Conservation (phyloP, 2,797 vertebrate species). For the Remorina albescens region DNA sequence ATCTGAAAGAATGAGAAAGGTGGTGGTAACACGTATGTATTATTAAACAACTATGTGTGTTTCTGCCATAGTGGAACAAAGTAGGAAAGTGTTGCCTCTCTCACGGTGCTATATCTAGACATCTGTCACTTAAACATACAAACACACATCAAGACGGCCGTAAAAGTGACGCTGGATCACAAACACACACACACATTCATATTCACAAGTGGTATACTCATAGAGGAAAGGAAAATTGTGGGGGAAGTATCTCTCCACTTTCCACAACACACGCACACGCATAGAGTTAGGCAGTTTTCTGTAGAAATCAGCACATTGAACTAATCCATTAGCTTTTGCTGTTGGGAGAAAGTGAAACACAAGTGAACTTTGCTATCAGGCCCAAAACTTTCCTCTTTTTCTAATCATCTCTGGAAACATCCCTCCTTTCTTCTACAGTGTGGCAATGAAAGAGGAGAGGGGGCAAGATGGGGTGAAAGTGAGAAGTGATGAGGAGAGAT, state of each 20-base stretch:
- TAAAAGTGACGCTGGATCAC: conserved; percentile 3
- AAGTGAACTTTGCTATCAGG: conserved; percentile 52
- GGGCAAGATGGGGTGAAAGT: not conserved
- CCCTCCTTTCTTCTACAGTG: not conserved
- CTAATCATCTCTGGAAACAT: conserved; percentile 50
- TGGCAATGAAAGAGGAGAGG: conserved; percentile 6
- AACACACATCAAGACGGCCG: conserved; percentile 20
- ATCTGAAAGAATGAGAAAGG: conserved; percentile 47
- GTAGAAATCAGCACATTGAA: conserved; percentile 74
- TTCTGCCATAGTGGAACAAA: conserved; percentile 75
- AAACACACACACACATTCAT: conserved; percentile 3
- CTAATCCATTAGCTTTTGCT: conserved; percentile 69
- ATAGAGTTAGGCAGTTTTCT: conserved; percentile 48
- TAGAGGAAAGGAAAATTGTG: conserved; percentile 19
- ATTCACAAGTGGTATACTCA: conserved; percentile 49
- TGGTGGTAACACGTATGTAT: conserved; percentile 64
- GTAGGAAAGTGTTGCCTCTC: conserved; percentile 64
- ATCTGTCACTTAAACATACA: conserved; percentile 50
- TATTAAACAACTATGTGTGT: conserved; percentile 70
- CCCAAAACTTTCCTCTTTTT: conserved; percentile 55
- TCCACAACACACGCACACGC: conserved; percentile 26
- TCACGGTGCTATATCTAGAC: conserved; percentile 67
- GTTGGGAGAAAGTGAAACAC: conserved; percentile 37
- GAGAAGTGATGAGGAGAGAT: conserved; percentile 1
- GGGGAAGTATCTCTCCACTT: conserved; percentile 35